Evolutionary conservation across 2,797 vertebrate genomes (phyloP).

Genomic region (Tangara arthus): DNA sequence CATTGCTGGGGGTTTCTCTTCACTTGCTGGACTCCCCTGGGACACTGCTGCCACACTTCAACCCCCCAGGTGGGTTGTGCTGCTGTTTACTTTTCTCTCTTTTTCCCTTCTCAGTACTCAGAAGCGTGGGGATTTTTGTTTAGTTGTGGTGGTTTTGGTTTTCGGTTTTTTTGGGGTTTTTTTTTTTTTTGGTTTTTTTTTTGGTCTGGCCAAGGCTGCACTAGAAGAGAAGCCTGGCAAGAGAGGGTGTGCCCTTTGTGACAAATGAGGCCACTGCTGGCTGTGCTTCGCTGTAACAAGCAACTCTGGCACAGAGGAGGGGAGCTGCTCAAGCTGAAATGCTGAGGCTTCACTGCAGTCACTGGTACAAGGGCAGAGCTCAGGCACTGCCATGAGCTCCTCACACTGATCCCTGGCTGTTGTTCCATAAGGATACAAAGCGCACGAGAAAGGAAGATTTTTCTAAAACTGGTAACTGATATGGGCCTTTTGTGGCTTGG

Average conservation of each 20-base stretch:
- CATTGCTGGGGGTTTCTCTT: background rate
- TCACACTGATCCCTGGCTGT: background rate
- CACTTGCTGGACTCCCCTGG: background rate
- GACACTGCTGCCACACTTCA: background rate
- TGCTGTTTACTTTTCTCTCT: background rate
- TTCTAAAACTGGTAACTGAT: background rate
- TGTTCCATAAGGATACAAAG: background rate
- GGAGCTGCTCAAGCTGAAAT: background rate
- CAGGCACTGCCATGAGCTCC: background rate
- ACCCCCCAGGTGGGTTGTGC: background rate
- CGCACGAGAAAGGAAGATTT: background rate
- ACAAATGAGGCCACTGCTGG: fast-evolving
- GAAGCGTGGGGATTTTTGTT: fast-evolving
- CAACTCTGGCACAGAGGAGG: background rate
- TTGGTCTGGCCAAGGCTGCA: background rate
- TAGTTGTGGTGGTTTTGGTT: background rate
- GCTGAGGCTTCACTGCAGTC: background rate
- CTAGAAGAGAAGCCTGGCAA: background rate
- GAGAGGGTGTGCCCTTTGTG: background rate
- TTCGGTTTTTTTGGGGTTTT: no score
- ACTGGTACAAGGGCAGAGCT: background rate
- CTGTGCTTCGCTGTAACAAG: background rate
- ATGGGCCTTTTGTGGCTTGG: background rate
- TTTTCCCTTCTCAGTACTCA: fast-evolving
- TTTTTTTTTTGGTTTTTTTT: no score